Conservation (phyloP, 1,140 invertebrate species). For the Amyelois transitella region DNA sequence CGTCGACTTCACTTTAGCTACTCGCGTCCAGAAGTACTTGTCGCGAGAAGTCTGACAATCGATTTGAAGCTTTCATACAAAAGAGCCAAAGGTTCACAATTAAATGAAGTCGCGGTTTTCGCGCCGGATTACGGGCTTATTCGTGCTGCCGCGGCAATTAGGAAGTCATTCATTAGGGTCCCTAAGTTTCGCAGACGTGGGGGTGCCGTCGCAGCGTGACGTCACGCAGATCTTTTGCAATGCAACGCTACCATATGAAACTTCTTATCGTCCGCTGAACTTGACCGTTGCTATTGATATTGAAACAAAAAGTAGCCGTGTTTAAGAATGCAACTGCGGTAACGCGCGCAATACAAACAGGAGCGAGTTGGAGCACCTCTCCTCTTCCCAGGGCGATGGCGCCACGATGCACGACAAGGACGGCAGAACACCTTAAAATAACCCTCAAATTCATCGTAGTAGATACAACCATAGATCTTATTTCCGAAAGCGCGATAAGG, state of each 20-base stretch:
- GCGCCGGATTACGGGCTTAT: slow-evolving; percentile 65
- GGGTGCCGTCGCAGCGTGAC: slow-evolving; percentile 62
- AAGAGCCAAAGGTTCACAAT: slow-evolving; percentile 59
- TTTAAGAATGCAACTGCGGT: slow-evolving; percentile 43
- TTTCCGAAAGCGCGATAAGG: slow-evolving; percentile 60
- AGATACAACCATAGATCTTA: slow-evolving; percentile 51
- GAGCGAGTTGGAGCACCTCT: slow-evolving; percentile 52
- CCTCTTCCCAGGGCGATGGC: slow-evolving; percentile 44
- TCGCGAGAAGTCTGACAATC: slow-evolving; percentile 45
- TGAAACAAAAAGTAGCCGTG: slow-evolving; percentile 48
- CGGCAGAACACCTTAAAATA: slow-evolving; percentile 58
- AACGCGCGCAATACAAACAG: slow-evolving; percentile 50
- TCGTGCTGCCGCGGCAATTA: slow-evolving; percentile 70
- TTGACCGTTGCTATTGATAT: slow-evolving; percentile 3
- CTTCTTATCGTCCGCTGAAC: slow-evolving; percentile 16
- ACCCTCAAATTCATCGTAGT: slow-evolving; percentile 58
- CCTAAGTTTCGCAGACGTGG: slow-evolving; percentile 73
- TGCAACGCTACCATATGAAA: slow-evolving; percentile 14
- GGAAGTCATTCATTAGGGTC: slow-evolving; percentile 73
- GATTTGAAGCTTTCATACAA: slow-evolving; percentile 57
- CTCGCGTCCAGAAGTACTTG: slow-evolving; percentile 48
- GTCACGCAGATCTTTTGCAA: slow-evolving; percentile 53
- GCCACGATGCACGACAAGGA: slow-evolving; percentile 36
- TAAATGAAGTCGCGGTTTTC: slow-evolving; percentile 44
- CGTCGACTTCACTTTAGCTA: slow-evolving; percentile 39